phyloP scores from a whole-genome alignment of 2,113 vertebrate species.

The Tautogolabrus adspersus region DNA sequence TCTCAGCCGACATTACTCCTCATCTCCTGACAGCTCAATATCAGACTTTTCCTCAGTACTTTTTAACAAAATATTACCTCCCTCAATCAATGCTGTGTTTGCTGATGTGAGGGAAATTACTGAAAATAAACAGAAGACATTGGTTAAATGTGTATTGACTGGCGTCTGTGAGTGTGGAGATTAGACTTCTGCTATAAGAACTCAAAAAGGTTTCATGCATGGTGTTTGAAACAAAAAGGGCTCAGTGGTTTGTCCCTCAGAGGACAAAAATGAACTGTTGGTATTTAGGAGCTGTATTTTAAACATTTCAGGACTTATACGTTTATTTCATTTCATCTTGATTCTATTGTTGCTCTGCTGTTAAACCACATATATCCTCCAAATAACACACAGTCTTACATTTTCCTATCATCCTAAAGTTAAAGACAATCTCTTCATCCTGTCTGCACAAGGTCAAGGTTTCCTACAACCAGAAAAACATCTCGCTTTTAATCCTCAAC shows the following conservation, averaged over 20 bases:
- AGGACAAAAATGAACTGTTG: too few species aligned
- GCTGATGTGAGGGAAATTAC: neutral
- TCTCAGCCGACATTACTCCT: neutral
- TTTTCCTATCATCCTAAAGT: conserved; percentile 5
- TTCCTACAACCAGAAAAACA: conserved; percentile 1
- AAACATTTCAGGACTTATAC: neutral
- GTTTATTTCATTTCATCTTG: conserved; percentile 10
- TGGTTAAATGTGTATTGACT: too few species aligned
- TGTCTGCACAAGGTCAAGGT: conserved; percentile 5
- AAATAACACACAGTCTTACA: conserved; percentile 36
- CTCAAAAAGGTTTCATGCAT: too few species aligned
- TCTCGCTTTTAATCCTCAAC: conserved; percentile 21
- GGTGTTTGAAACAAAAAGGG: too few species aligned
- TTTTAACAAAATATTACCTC: neutral
- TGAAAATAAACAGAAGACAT: too few species aligned
- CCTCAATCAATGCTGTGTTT: neutral
- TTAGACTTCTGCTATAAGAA: neutral
- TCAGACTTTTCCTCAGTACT: too few species aligned
- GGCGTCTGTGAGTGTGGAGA: too few species aligned
- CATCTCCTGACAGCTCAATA: neutral
- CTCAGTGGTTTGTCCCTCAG: too few species aligned
- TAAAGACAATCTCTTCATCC: conserved; percentile 9
- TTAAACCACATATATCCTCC: conserved; percentile 11
- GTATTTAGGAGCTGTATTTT: too few species aligned
- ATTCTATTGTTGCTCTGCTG: neutral